Conservation (phyloP, 2,797 vertebrate genomes). For the Microctenopoma steveboyesi region DNA sequence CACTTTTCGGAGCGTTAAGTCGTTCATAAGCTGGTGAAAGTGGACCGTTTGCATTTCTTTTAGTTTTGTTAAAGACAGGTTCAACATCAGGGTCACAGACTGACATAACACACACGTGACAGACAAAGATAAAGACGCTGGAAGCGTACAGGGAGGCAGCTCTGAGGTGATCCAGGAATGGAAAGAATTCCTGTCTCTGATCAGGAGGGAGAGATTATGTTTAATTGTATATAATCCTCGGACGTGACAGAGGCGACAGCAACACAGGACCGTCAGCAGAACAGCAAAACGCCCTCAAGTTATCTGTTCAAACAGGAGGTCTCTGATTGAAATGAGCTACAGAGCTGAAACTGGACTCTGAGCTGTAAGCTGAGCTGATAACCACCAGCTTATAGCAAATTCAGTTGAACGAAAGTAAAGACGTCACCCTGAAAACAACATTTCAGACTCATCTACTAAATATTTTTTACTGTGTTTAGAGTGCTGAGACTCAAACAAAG, state of each 20-base stretch:
- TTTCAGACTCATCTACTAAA: background rate
- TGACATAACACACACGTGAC: background rate
- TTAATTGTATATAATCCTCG: background rate
- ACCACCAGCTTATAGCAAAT: background rate
- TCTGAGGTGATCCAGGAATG: background rate
- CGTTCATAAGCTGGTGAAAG: background rate
- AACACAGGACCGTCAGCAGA: background rate
- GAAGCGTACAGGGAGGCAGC: conserved; percentile 1
- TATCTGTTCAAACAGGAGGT: background rate
- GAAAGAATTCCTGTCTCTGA: conserved; percentile 5
- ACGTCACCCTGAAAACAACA: background rate
- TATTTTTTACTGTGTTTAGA: background rate
- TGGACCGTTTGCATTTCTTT: background rate
- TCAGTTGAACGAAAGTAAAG: background rate
- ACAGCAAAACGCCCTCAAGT: background rate
- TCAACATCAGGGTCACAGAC: background rate
- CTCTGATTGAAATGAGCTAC: too few relatives aligned
- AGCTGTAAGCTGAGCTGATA: background rate
- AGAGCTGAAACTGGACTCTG: background rate
- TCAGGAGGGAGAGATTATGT: conserved; percentile 2
- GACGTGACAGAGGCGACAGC: conserved; percentile 1
- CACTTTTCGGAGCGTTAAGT: too few relatives aligned
- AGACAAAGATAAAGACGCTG: conserved; percentile 2
- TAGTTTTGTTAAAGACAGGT: conserved; percentile 9
- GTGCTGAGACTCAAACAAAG: too few relatives aligned